Percentiles rank a stretch among this genome's conserved stretches.
Conservation (phyloP, 2,113 vertebrate species). For the Oryzias woworae region DNA sequence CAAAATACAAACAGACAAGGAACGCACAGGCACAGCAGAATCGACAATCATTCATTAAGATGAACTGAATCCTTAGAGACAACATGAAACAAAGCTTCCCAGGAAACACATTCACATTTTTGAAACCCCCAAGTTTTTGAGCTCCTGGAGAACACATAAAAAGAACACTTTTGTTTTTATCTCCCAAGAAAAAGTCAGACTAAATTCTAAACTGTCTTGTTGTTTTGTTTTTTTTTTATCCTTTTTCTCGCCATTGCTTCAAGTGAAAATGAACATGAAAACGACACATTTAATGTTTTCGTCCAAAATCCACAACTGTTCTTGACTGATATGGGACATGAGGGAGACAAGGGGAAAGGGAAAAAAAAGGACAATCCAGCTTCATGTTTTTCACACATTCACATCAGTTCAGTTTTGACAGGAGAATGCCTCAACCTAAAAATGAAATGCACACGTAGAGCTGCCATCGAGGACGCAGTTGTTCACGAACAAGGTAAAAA, state of each 20-base stretch:
- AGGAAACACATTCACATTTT: constrained; percentile 63
- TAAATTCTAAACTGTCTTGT: constrained; percentile 20
- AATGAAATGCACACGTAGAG: constrained; percentile 65
- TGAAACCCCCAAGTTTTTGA: constrained; percentile 25
- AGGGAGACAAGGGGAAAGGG: background rate
- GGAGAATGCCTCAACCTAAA: constrained; percentile 22
- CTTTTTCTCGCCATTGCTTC: constrained; percentile 2
- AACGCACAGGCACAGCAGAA: constrained; percentile 74
- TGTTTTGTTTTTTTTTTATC: constrained; percentile 9
- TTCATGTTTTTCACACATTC: constrained; percentile 52
- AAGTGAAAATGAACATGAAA: constrained; percentile 22
- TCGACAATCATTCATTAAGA: constrained; percentile 70
- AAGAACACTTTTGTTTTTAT: constrained; percentile 6
- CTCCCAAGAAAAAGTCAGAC: constrained; percentile 25
- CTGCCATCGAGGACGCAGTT: constrained; percentile 58
- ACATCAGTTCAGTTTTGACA: constrained; percentile 34
- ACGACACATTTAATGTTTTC: constrained; percentile 12
- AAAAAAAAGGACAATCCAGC: constrained; percentile 7
- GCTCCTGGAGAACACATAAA: constrained; percentile 16
- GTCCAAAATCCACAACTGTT: constrained; percentile 25
- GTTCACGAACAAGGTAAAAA: constrained; percentile 33
- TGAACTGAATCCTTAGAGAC: constrained; percentile 51
- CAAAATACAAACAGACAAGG: constrained; percentile 69
- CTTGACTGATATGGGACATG: constrained; percentile 14
- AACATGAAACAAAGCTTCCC: constrained; percentile 46